Conservation (phyloP, 2,113 vertebrate species). For the Okapia johnstoni region DNA sequence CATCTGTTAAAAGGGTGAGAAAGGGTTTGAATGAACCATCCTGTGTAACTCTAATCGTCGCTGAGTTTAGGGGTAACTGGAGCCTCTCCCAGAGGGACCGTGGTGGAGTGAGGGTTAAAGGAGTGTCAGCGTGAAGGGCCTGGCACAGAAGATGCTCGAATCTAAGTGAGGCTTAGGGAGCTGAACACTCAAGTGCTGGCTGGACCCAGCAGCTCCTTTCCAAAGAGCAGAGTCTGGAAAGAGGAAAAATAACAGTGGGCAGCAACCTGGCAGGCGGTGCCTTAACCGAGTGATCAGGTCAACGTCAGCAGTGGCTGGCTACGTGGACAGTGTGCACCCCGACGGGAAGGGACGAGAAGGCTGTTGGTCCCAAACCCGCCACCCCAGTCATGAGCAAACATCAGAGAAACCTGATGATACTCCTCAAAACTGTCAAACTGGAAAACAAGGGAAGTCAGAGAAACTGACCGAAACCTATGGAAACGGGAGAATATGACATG, state of each 20-base stretch:
- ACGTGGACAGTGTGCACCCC: fast-evolving
- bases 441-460: background rate
- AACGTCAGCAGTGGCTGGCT: fast-evolving
- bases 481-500: fast-evolving
- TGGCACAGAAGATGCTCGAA: background rate
- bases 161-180: background rate
- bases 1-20: background rate
- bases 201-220: background rate
- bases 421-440: background rate
- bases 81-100: background rate
- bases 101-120: background rate
- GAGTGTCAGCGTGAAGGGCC: fast-evolving
- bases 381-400: background rate
- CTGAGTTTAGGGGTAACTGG: background rate
- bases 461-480: background rate
- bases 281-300: fast-evolving
- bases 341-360: background rate
- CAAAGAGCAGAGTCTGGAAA: background rate
- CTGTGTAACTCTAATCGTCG: background rate
- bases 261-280: background rate
- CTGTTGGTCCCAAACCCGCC: background rate
- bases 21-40: background rate
- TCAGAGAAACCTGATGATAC: background rate
- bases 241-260: fast-evolving
- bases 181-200: too few relatives aligned